Percentiles rank a stretch among this genome's conserved stretches.
Evolutionary conservation across 2,113 vertebrate genomes (phyloP).

Genomic region (Cryptotis parvus): DNA sequence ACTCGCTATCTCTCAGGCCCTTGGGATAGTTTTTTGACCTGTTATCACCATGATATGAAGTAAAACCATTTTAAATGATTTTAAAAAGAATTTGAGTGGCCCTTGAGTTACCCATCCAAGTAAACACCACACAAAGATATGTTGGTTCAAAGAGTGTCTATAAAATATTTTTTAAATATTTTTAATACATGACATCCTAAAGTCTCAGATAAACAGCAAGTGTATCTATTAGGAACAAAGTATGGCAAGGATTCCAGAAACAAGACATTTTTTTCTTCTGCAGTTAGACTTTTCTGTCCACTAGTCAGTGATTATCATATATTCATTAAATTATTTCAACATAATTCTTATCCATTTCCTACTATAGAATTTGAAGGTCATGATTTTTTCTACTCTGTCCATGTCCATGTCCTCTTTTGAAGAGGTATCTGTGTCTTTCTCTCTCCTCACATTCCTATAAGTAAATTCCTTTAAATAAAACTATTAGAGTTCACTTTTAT

Average conservation of each 20-base stretch:
- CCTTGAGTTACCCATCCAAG: constrained; percentile 52
- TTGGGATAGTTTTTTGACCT: background rate
- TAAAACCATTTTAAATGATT: constrained; percentile 21
- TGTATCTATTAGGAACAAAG: constrained; percentile 80
- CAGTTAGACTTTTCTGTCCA: constrained; percentile 78
- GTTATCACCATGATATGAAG: background rate
- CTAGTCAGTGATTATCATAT: constrained; percentile 87
- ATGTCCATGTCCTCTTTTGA: too few species aligned
- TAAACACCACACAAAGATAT: constrained; percentile 73
- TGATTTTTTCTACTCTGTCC: too few species aligned
- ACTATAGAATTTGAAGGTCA: too few species aligned
- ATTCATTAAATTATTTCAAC: too few species aligned
- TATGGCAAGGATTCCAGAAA: constrained; percentile 83
- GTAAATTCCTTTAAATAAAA: too few species aligned
- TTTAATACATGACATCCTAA: constrained; percentile 82
- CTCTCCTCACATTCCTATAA: too few species aligned
- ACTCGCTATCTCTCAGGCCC: too few species aligned
- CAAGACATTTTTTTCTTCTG: constrained; percentile 38
- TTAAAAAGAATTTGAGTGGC: constrained; percentile 36
- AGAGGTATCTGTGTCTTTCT: too few species aligned
- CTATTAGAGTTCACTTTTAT: too few species aligned
- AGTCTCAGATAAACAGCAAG: constrained; percentile 80
- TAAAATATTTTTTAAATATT: constrained; percentile 83
- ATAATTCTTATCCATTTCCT: too few species aligned
- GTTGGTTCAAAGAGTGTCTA: constrained; percentile 79